Percentiles rank a stretch among this genome's conserved stretches.
phyloP scores from a whole-genome alignment of 2,797 vertebrate genomes.

The Pangasius djambal region DNA sequence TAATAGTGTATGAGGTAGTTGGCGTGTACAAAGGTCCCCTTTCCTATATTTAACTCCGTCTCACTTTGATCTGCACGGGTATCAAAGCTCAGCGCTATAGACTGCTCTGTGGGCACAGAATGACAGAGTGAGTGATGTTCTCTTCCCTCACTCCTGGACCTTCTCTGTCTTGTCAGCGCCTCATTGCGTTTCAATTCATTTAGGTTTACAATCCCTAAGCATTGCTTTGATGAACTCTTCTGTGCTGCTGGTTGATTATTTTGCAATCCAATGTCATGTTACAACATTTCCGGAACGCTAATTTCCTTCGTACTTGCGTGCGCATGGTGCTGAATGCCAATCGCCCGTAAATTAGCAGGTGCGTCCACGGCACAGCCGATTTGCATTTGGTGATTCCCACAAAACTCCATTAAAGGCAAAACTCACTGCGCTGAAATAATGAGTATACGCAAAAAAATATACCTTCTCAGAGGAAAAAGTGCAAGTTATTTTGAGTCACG shows the following conservation, averaged over 20 bases:
- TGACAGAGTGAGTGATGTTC: slow-evolving; percentile 41
- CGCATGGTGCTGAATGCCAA: background rate
- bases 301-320: background rate
- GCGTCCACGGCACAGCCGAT: background rate
- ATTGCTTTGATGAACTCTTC: background rate
- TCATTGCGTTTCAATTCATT: background rate
- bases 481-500: background rate
- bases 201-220: background rate
- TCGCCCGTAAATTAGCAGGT: background rate
- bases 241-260: background rate
- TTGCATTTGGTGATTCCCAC: background rate
- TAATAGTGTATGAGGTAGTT: slow-evolving; percentile 42
- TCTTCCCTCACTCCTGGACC: slow-evolving; percentile 38
- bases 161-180: background rate
- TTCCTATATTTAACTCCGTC: slow-evolving; percentile 58
- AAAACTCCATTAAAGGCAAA: background rate
- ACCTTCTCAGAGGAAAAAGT: background rate
- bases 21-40: slow-evolving; percentile 62
- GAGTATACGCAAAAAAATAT: background rate
- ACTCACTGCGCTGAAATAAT: background rate
- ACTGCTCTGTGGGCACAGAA: slow-evolving; percentile 49
- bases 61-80: slow-evolving; percentile 65
- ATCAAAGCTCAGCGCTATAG: slow-evolving; percentile 64
- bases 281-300: background rate
- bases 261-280: background rate